Base-by-base conservation (phyloP, 2,113 vertebrate species). In the Echinops telfairi region DNA sequence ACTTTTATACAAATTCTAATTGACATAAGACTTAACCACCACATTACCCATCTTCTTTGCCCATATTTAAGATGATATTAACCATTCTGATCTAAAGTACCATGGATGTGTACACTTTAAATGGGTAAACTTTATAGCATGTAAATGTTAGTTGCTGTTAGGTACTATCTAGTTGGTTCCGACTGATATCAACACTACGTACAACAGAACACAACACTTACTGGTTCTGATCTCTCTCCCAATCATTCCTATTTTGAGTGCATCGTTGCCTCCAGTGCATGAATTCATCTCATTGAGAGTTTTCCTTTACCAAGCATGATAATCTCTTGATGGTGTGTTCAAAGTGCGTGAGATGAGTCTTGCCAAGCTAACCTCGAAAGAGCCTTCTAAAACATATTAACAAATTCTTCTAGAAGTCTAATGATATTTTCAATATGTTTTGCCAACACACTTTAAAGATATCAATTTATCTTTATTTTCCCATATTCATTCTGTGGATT, bases 1-100 rank as follows among this genome's bases (percentile, higher is more conserved):
- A 53, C 47, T 53, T 53, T 53, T 53, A 53, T 6, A 53, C 10
- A 11, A 53, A 53, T 53, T 53, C 47, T 53, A 53, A 53, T 53
- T 53, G 47, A 53, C 47, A 53, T 8, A 53, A 53, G 12, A 53
- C 10, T 53, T 53, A 53, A 53, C 47, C 12, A 6, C 12, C 47
- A 53, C 12, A 6, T 9, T 53, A 11, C 5, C 47, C 47, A 53
- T 53, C 47, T 17, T 57, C 19, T 88, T 76, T 79, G 27, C 33
- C 58, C 3, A 4, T 83, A 38, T 80, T 75, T 58, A 86, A 57
- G 33, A 76, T 43, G 16, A 53, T 53, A 53, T 53, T 90, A 79
- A 90, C 25, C 79, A 83, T 76, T 93, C 94, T 93, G 22, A 57
- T 9, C 33, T 68, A 81, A 94, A 76, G 14, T 47, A 68, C 14